A percentile compares a stretch with the other conserved stretches of the same genome.
phyloP scores from a whole-genome alignment of 2,797 vertebrate genomes.

The Bradypodion pumilum region DNA sequence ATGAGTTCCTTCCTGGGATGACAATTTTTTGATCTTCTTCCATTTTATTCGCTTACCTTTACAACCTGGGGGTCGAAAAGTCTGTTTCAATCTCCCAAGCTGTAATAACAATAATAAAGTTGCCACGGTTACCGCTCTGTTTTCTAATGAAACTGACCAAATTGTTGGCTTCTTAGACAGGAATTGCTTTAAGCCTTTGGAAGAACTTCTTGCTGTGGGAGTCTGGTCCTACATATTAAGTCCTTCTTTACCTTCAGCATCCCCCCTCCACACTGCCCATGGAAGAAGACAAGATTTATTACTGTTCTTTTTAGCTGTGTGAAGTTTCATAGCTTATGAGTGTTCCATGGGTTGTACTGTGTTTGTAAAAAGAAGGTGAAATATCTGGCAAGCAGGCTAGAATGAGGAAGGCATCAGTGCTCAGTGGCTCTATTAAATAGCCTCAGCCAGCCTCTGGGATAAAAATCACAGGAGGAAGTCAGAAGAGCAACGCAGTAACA shows the following conservation, averaged over 20 bases:
- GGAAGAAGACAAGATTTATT: background rate
- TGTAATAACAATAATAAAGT: slow-evolving; percentile 36
- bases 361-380: slow-evolving; percentile 16
- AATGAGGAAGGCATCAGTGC: slow-evolving; percentile 11
- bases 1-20: background rate
- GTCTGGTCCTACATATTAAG: background rate
- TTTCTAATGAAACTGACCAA: slow-evolving; percentile 32
- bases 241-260: background rate
- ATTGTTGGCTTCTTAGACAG: background rate
- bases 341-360: background rate
- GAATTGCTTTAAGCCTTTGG: slow-evolving; percentile 15
- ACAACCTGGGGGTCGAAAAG: background rate
- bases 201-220: slow-evolving; percentile 19
- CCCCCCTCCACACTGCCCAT: background rate
- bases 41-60: slow-evolving; percentile 19
- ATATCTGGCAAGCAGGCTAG: background rate
- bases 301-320: slow-evolving; percentile 6
- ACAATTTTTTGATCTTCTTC: slow-evolving; percentile 37
- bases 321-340: slow-evolving; percentile 15
- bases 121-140: slow-evolving; percentile 38
- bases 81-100: slow-evolving; percentile 43
- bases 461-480: background rate
- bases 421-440: background rate
- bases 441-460: background rate
- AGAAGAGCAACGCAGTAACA: background rate